Base-by-base conservation (phyloP, 2,113 vertebrate genomes). In the Nicator chloris region DNA sequence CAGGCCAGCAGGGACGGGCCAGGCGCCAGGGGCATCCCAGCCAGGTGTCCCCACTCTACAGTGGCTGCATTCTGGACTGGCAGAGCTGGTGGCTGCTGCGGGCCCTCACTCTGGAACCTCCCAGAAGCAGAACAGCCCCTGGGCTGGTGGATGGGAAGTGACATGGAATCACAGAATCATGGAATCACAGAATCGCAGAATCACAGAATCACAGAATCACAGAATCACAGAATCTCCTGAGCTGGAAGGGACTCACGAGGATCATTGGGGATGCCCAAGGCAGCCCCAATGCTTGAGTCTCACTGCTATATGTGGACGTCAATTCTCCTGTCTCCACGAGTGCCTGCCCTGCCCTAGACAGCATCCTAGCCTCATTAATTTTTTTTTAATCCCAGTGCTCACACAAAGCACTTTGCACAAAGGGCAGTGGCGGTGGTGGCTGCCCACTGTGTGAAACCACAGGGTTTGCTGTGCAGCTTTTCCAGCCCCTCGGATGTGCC, bases 401-500 rank as follows among this genome's bases (percentile, higher is more conserved):
- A 31, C 61, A 31, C 15, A 44, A 6, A 2, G 37, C 23, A 2
- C 28, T 31, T 16, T 35, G 40, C 60, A 31, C 27, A 26, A 47
- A 31, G 56, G 16, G 60, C 78, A 2, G 7, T 44, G 61, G 35
- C 10, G 1, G n/a, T 3, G 47, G 17, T 20, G 82, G 28, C 50
- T 5, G 9, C 39, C 24, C 3, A 0, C 18, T 0, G 1, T 35
- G 39, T 30, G 79, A 47, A 39, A 28, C 12, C 0, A 0, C 4
- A 13, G 53, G 40, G 18, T 78, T 71, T 70, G 30, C 51, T 33
- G 37, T 17, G 51, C 33, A 30, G 50, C 28, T 89, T 64, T 81
- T 44, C 63, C 76, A 70, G 66, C 33, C 82, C 51, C 50, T 40
- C 6, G 26, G 65, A 30, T 2, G 10, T 4, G 5, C 2, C 4